Percentiles rank a stretch among this genome's conserved stretches.
These are phyloP conservation scores for Synanthedon andrenaeformis DNA, from an alignment of 2,888 invertebrate genomes.

Conservation along the genomic window DNA sequence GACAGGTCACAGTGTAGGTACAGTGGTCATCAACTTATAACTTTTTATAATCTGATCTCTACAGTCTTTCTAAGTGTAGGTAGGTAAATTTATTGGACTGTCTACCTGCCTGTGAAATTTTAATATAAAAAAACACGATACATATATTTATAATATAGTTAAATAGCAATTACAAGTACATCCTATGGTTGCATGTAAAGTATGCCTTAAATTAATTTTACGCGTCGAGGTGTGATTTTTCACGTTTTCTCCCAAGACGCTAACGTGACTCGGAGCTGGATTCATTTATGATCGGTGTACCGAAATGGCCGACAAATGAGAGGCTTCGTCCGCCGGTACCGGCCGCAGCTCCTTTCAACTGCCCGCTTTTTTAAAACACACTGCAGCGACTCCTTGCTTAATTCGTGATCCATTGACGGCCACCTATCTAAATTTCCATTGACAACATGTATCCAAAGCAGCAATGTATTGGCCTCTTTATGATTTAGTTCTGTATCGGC, in stretches of 20 bases:
- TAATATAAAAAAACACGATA: no score
- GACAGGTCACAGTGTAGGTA: no score
- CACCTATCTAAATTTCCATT: not conserved
- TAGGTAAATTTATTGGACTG: no score
- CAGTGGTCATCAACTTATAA: no score
- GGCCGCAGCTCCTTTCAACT: conserved; percentile 46
- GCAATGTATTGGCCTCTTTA: conserved; percentile 22
- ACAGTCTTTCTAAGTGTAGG: no score
- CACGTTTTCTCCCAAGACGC: conserved; percentile 62
- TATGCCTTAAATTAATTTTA: conserved; percentile 26
- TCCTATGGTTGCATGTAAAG: no score
- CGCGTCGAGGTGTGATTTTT: conserved; percentile 65
- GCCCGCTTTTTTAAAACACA: conserved; percentile 32
- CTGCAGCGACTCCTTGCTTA: conserved; percentile 6
- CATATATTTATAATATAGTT: no score
- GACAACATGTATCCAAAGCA: not conserved
- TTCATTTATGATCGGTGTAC: conserved; percentile 68
- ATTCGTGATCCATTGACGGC: conserved; percentile 13
- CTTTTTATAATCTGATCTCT: no score
- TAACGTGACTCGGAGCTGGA: conserved; percentile 65
- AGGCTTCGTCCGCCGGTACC: conserved; percentile 62
- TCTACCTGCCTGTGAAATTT: no score
- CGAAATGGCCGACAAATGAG: conserved; percentile 71
- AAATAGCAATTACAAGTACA: no score
- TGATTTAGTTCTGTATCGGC: conserved; percentile 11